These are phyloP conservation scores for Rhagonycha lutea DNA, from an alignment of 2,888 invertebrate genomes.

Conservation along the genomic window DNA sequence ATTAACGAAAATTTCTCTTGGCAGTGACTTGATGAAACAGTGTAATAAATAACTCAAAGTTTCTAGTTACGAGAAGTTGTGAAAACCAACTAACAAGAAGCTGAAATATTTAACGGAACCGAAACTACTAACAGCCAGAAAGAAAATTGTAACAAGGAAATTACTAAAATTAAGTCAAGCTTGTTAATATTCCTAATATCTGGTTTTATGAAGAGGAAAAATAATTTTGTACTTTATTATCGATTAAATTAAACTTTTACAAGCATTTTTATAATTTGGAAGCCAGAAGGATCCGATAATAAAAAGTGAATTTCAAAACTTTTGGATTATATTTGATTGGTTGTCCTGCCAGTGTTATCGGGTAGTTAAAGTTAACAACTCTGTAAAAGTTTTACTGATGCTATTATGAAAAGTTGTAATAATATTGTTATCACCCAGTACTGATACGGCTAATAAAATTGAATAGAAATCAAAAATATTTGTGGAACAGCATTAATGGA, in stretches of 20 bases:
- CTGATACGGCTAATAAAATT: too few species aligned
- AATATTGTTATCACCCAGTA: too few species aligned
- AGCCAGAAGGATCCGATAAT: not conserved
- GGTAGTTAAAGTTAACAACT: too few species aligned
- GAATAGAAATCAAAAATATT: too few species aligned
- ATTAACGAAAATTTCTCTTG: not conserved
- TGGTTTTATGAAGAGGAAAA: not conserved
- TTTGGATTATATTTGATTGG: too few species aligned
- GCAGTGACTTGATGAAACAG: not conserved
- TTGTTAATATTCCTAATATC: not conserved
- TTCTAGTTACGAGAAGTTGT: not conserved
- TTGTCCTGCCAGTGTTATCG: too few species aligned
- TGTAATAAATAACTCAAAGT: not conserved
- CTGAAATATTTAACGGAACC: not conserved
- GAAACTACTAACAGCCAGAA: not conserved
- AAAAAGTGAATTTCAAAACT: not conserved
- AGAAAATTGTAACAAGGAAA: not conserved
- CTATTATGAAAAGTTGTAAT: too few species aligned
- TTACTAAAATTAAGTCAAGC: not conserved
- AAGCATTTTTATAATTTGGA: not conserved
- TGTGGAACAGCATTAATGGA: too few species aligned
- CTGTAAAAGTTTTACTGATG: too few species aligned
- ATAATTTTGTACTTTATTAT: not conserved
- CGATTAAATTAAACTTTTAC: not conserved
- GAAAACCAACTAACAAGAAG: not conserved